A percentile compares a stretch with the other conserved stretches of the same genome.
phyloP scores from a whole-genome alignment of 2,797 vertebrate species.

The Parotocinclus haroldoi region DNA sequence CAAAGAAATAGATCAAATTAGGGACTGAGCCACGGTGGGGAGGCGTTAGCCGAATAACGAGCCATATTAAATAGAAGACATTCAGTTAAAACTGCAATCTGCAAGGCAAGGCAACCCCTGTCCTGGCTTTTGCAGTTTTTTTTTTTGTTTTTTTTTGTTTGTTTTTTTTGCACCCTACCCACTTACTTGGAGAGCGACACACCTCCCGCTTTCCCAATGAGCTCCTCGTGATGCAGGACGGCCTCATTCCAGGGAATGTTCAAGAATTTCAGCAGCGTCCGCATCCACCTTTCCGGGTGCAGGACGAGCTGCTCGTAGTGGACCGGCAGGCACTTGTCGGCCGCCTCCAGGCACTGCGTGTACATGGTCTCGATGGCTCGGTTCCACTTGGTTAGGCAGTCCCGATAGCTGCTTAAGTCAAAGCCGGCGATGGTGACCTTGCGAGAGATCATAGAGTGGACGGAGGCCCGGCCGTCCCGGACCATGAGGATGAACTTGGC shows the following conservation, averaged over 20 bases:
- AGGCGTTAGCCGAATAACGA: no score
- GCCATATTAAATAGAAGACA: no score
- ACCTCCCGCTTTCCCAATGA: slow-evolving; percentile 95
- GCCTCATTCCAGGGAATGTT: slow-evolving; percentile 89
- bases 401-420: slow-evolving; percentile 93
- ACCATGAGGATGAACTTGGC: slow-evolving; percentile 97
- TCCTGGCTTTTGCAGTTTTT: no score
- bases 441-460: slow-evolving; percentile 97
- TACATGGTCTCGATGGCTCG: slow-evolving; percentile 98
- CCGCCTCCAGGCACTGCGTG: slow-evolving; percentile 91
- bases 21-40: no score
- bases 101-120: no score
- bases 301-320: slow-evolving; percentile 93
- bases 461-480: slow-evolving; percentile 90
- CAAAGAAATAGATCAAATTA: no score
- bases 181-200: slow-evolving; percentile 98
- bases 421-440: slow-evolving; percentile 98
- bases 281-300: slow-evolving; percentile 95
- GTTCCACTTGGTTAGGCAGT: slow-evolving; percentile 98
- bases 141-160: no score
- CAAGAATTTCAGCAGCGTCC: slow-evolving; percentile 89
- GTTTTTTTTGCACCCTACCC: no score
- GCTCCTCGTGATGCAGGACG: slow-evolving; percentile 93
- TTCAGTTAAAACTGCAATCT: no score
- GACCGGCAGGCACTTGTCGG: slow-evolving; percentile 85